These are phyloP conservation scores for Oxyura jamaicensis DNA, from an alignment of 2,113 vertebrate genomes.

Conservation along the genomic window DNA sequence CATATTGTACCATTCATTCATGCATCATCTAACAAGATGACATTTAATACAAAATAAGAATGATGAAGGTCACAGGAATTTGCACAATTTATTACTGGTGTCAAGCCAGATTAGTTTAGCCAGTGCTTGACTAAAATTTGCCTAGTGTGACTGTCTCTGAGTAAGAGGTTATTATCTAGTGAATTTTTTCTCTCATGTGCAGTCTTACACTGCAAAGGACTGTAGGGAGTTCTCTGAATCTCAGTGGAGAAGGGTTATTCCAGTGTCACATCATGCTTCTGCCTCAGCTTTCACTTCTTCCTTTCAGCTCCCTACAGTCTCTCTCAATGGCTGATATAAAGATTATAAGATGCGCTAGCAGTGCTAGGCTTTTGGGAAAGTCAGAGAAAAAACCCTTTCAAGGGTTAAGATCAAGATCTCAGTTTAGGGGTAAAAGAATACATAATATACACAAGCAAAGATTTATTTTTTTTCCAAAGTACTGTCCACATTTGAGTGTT, in stretches of 20 bases:
- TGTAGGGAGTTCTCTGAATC: not conserved
- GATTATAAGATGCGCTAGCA: not conserved
- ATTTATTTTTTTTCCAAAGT: not conserved
- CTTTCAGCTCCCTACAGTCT: not conserved
- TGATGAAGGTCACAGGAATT: constrained; percentile 56
- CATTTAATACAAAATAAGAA: constrained; percentile 71
- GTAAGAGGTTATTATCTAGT: constrained; percentile 44
- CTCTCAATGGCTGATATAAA: not conserved
- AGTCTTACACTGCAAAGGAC: not conserved
- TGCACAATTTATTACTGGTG: constrained; percentile 64
- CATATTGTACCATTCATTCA: constrained; percentile 32
- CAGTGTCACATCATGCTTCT: not conserved
- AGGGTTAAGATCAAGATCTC: not conserved
- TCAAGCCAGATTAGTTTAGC: constrained; percentile 67
- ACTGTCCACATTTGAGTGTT: not conserved
- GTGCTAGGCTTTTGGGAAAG: not conserved
- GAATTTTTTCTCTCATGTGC: not conserved
- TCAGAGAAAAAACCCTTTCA: not conserved
- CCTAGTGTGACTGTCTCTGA: constrained; percentile 22
- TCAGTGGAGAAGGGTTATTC: not conserved
- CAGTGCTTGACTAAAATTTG: constrained; percentile 63
- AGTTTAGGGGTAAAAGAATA: not conserved
- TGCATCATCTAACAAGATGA: constrained; percentile 61
- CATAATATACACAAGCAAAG: not conserved
- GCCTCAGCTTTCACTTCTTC: not conserved